Evolutionary conservation across 2,797 vertebrate genomes (phyloP).

Genomic region (Danio kyathit): DNA sequence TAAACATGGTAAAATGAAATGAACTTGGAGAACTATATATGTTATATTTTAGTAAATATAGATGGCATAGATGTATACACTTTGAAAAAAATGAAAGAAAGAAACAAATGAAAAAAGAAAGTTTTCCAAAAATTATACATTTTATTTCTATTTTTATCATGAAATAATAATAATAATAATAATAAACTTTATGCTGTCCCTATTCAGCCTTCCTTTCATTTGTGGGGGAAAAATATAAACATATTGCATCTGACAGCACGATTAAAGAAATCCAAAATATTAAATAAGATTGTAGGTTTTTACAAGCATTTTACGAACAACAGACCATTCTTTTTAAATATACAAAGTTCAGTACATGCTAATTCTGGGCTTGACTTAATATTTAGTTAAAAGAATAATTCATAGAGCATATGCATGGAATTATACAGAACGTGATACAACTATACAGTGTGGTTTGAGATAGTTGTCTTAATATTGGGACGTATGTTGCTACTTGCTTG

Average conservation of each 20-base stretch:
- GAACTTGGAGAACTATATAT: too few relatives aligned
- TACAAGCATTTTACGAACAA: neutral
- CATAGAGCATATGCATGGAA: neutral
- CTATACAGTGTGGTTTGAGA: neutral
- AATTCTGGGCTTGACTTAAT: neutral
- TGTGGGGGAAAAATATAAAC: neutral
- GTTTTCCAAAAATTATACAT: too few relatives aligned
- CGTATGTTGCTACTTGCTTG: slow-evolving; percentile 20
- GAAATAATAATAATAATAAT: too few relatives aligned
- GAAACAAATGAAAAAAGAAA: too few relatives aligned
- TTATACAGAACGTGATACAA: neutral
- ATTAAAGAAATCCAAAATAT: neutral
- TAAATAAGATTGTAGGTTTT: neutral
- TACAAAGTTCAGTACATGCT: neutral
- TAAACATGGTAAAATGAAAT: too few relatives aligned
- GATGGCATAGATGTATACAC: too few relatives aligned
- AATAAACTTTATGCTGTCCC: neutral
- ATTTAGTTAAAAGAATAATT: neutral
- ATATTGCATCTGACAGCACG: too few relatives aligned
- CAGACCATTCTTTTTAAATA: neutral
- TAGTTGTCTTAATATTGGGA: neutral
- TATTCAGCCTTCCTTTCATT: neutral
- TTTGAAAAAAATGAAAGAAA: too few relatives aligned
- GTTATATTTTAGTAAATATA: too few relatives aligned
- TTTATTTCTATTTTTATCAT: too few relatives aligned